Evolutionary conservation across 37 sponge, comb jelly and placozoan species (phyloP).

Genomic region (Lycopodina hypogea): DNA sequence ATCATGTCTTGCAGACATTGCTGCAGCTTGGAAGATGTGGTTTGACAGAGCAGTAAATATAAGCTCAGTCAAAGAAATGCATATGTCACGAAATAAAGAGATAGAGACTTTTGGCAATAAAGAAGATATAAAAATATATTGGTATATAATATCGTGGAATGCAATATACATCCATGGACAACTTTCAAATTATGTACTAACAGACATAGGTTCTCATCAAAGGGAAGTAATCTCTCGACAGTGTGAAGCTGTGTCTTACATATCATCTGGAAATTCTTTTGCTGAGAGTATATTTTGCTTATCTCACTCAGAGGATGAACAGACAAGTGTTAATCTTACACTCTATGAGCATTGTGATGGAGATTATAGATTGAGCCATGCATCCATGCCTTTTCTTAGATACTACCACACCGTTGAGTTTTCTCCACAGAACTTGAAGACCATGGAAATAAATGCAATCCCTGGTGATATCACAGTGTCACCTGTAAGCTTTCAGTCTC

Average conservation of each 20-base stretch:
- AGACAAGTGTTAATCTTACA: slow-evolving; percentile 15
- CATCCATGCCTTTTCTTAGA: slow-evolving; percentile 2
- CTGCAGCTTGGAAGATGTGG: slow-evolving; percentile 31
- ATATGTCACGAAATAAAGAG: not conserved
- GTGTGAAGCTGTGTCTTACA: not conserved
- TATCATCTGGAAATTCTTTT: slow-evolving; percentile 6
- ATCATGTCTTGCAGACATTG: not conserved
- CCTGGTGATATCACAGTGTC: not conserved
- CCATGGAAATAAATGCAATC: not conserved
- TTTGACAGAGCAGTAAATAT: not conserved
- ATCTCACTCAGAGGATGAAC: not conserved
- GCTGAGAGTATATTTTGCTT: slow-evolving; percentile 14
- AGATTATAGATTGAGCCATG: slow-evolving; percentile 8
- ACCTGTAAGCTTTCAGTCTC: not conserved
- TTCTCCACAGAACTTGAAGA: not conserved
- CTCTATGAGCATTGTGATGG: slow-evolving; percentile 21
- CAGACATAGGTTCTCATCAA: too few relatives aligned
- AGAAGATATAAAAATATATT: not conserved
- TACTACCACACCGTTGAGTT: slow-evolving; percentile 17
- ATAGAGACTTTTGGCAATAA: not conserved
- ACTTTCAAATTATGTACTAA: not conserved
- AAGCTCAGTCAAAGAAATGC: not conserved
- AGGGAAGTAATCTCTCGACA: too few relatives aligned
- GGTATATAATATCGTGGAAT: not conserved
- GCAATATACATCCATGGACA: not conserved